Evolutionary conservation across 2,113 vertebrate genomes (phyloP).

Genomic region (Platanista minor): DNA sequence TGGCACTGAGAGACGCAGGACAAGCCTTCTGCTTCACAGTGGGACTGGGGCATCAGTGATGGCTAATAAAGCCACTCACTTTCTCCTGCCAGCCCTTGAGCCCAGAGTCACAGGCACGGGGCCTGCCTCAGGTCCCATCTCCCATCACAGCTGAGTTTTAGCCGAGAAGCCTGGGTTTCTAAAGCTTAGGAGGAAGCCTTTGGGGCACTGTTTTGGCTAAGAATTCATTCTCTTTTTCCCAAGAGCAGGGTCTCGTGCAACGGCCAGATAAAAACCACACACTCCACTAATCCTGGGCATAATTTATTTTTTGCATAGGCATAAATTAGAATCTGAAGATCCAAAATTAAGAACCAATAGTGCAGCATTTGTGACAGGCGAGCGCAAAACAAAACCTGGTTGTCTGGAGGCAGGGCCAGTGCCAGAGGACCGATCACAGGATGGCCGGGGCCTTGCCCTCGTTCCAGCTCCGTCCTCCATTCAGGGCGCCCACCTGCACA

Average conservation of each 20-base stretch:
- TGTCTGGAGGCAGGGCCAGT: neutral
- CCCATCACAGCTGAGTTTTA: neutral
- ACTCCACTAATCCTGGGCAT: neutral
- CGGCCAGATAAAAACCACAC: neutral
- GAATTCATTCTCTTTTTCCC: neutral
- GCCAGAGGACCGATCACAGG: neutral
- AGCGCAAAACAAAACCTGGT: slow-evolving; percentile 16
- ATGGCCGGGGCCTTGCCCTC: neutral
- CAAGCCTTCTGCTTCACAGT: neutral
- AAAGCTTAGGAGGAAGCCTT: neutral
- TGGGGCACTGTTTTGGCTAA: neutral
- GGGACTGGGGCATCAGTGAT: neutral
- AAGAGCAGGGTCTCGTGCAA: neutral
- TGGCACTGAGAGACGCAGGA: neutral
- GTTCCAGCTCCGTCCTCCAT: neutral
- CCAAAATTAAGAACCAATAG: slow-evolving; percentile 77
- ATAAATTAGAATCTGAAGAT: neutral
- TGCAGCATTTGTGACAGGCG: slow-evolving; percentile 80
- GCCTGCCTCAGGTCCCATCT: neutral
- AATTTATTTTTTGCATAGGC: neutral
- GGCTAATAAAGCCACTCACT: neutral
- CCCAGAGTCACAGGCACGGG: neutral
- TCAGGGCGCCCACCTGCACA: neutral
- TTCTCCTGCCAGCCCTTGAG: neutral
- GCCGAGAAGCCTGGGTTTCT: neutral